A percentile compares a stretch with the other conserved stretches of the same genome.
Conservation (phyloP, 2,113 vertebrate genomes). For the Gadus macrocephalus region DNA sequence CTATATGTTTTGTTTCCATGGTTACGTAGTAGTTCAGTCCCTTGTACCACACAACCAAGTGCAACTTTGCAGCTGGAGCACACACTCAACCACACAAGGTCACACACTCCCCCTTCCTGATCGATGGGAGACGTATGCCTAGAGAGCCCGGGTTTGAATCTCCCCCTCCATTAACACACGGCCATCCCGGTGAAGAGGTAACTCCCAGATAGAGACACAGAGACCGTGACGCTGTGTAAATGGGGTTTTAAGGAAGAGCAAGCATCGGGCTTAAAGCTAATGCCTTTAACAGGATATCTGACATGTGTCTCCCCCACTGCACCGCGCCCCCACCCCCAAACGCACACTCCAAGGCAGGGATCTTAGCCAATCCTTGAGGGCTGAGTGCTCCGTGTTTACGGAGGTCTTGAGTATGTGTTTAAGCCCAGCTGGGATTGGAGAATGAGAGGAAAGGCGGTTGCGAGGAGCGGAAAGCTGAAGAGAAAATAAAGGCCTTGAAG, state of each 20-base stretch:
- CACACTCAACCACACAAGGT: too few relatives aligned
- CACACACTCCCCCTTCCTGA: too few relatives aligned
- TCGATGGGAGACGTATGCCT: background rate
- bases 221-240: conserved; percentile 12
- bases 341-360: conserved; percentile 48
- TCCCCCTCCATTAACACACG: too few relatives aligned
- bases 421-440: conserved; percentile 63
- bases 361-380: conserved; percentile 38
- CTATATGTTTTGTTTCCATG: too few relatives aligned
- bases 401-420: conserved; percentile 65
- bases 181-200: too few relatives aligned
- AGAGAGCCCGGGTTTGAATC: background rate
- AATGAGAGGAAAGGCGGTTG: conserved; percentile 28
- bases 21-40: too few relatives aligned
- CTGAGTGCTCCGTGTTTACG: conserved; percentile 67
- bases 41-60: too few relatives aligned
- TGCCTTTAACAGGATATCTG: conserved; percentile 62
- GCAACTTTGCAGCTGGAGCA: too few relatives aligned
- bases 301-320: conserved; percentile 41
- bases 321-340: conserved; percentile 43
- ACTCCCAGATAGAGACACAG: conserved; percentile 20
- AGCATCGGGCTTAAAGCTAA: conserved; percentile 39
- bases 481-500: conserved; percentile 46
- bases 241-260: conserved; percentile 6
- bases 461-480: conserved; percentile 28